Evolutionary conservation across 2,888 invertebrate genomes (phyloP).

Genomic region (Microchrysa polita): DNA sequence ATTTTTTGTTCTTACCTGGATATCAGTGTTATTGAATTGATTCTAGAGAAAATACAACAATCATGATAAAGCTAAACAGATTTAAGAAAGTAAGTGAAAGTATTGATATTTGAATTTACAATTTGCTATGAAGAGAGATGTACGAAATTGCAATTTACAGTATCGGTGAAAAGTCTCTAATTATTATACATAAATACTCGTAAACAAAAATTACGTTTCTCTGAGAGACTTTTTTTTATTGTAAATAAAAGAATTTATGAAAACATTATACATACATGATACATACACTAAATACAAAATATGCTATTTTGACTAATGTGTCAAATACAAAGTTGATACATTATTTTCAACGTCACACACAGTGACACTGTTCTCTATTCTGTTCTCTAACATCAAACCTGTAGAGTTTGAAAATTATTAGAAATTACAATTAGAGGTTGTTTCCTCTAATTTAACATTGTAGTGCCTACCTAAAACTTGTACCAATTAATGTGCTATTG

Average conservation of each 20-base stretch:
- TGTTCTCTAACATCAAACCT: too few species aligned
- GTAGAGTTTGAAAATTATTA: too few species aligned
- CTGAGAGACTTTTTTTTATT: not conserved
- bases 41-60: slow-evolving; percentile 12
- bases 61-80: not conserved
- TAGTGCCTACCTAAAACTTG: slow-evolving; percentile 28
- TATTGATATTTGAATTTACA: slow-evolving; percentile 6
- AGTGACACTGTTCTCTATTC: too few species aligned
- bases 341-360: too few species aligned
- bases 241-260: not conserved
- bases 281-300: not conserved
- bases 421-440: too few species aligned
- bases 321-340: too few species aligned
- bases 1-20: not conserved
- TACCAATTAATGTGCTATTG: not conserved
- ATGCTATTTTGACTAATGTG: not conserved
- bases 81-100: not conserved
- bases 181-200: not conserved
- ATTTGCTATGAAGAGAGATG: not conserved
- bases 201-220: not conserved
- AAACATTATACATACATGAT: not conserved
- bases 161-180: not conserved
- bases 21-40: slow-evolving; percentile 2
- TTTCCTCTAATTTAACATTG: slow-evolving; percentile 6
- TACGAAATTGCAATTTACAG: not conserved